phyloP scores from a whole-genome alignment of 2,113 vertebrate species.

The Rousettus leschenaultii region DNA sequence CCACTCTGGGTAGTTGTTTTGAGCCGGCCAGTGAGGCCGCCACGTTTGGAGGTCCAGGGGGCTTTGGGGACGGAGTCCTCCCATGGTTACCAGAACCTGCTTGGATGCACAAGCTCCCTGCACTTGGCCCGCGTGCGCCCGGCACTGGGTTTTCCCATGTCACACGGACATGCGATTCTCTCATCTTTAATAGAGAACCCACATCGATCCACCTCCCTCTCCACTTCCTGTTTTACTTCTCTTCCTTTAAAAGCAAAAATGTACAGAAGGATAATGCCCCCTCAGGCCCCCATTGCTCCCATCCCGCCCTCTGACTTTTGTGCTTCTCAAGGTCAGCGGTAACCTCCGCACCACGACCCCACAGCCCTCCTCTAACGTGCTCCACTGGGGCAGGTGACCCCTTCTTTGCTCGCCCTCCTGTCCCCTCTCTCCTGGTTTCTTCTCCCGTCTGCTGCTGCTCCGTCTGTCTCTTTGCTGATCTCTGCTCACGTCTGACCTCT shows the following conservation, averaged over 20 bases:
- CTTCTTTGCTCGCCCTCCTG: background rate
- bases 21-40: no score
- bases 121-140: background rate
- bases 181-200: background rate
- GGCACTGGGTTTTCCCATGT: background rate
- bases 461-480: background rate
- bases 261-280: background rate
- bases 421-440: background rate
- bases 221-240: no score
- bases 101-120: no score
- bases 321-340: background rate
- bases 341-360: background rate
- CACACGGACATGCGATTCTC: fast-evolving
- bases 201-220: fast-evolving
- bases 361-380: fast-evolving
- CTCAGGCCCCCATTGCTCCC: fast-evolving
- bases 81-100: no score
- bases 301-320: background rate
- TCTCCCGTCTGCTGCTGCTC: background rate
- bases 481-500: background rate
- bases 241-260: background rate
- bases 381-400: background rate
- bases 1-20: no score
- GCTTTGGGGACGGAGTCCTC: no score
- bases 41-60: no score